Conservation (phyloP, 2,113 vertebrate genomes). For the Pomatorhinus ruficollis region DNA sequence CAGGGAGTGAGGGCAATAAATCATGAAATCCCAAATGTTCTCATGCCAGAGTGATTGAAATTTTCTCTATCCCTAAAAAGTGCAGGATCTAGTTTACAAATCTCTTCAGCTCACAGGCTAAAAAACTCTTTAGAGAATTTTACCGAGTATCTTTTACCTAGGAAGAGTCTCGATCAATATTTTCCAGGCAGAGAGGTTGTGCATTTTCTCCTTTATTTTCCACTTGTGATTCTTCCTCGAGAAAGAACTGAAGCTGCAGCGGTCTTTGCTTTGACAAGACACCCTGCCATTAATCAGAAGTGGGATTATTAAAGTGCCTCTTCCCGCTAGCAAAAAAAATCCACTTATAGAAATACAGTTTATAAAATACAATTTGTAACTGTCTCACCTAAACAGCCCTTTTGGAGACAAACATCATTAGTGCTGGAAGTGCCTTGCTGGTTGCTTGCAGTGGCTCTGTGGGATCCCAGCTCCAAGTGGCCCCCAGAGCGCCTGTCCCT, state of each 20-base stretch:
- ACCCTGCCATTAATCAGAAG: conserved; percentile 46
- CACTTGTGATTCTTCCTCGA: not conserved
- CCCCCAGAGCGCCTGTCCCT: fast-evolving
- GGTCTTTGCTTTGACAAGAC: conserved; percentile 17
- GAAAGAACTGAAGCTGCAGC: not conserved
- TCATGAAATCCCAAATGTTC: not conserved
- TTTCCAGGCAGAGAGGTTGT: not conserved
- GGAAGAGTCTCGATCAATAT: conserved; percentile 16
- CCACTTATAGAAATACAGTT: conserved; percentile 40
- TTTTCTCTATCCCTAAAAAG: not conserved
- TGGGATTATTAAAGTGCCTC: conserved; percentile 46
- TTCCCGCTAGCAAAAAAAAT: not conserved
- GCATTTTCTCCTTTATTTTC: conserved; percentile 46
- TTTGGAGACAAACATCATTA: conserved; percentile 12
- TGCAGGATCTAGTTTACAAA: not conserved
- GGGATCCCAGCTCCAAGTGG: not conserved
- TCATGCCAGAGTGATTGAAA: not conserved
- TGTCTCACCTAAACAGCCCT: conserved; percentile 16
- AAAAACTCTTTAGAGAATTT: conserved; percentile 9
- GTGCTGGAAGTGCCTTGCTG: not conserved
- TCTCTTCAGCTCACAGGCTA: not conserved
- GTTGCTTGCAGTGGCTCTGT: fast-evolving
- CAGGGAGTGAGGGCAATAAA: not conserved
- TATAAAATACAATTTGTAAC: conserved; percentile 64
- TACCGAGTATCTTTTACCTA: not conserved